phyloP scores from a whole-genome alignment of 2,113 vertebrate species.

The Pseudorhombus dupliciocellatus region DNA sequence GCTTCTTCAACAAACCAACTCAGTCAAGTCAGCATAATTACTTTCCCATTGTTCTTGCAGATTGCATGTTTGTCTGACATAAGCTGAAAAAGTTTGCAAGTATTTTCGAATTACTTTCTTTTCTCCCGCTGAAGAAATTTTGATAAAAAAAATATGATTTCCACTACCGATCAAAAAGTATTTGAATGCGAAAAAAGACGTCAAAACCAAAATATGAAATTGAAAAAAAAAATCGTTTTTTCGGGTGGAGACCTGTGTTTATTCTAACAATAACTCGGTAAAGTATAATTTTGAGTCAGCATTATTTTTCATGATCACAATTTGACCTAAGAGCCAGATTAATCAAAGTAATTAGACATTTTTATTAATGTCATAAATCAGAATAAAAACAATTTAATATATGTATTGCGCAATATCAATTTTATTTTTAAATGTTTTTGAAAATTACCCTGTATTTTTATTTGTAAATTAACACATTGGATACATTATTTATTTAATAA shows the following conservation, averaged over 20 bases:
- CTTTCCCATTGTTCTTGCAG: constrained; percentile 51
- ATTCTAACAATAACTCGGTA: neutral
- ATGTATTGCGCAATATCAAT: neutral
- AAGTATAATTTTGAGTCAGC: neutral
- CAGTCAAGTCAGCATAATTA: constrained; percentile 58
- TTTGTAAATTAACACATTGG: neutral
- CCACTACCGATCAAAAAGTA: neutral
- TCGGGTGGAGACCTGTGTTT: neutral
- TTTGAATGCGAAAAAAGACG: neutral
- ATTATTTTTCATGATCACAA: neutral
- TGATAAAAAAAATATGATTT: neutral
- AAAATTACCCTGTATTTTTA: neutral
- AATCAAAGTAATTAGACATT: neutral
- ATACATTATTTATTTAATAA: neutral
- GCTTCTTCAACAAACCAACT: constrained; percentile 62
- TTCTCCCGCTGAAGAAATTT: constrained; percentile 41
- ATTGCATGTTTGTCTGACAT: constrained; percentile 50
- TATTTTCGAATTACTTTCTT: constrained; percentile 35
- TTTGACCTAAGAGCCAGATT: neutral
- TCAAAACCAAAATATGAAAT: constrained; percentile 15
- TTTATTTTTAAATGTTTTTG: neutral
- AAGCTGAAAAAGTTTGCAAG: constrained; percentile 54
- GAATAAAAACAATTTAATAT: neutral
- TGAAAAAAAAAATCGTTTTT: neutral
- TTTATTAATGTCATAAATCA: neutral